A percentile compares a stretch with the other conserved stretches of the same genome.
These are phyloP conservation scores for Drosophila nr. perissopoda DNA, from an alignment of 2,888 invertebrate species.

Conservation along the genomic window DNA sequence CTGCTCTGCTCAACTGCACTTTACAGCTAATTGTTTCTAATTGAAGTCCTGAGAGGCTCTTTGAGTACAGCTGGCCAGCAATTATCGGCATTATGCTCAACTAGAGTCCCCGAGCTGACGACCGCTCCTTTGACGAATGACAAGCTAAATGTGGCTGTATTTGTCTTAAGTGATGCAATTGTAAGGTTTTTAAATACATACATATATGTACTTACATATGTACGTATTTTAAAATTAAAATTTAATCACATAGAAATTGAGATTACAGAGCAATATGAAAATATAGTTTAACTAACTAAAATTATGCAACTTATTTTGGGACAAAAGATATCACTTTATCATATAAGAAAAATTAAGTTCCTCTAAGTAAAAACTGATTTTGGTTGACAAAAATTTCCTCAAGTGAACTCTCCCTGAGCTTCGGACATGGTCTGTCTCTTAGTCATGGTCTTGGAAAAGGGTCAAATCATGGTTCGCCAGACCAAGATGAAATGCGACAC, in stretches of 20 bases:
- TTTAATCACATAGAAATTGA: not conserved
- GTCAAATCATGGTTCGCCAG: not conserved
- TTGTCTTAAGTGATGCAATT: not conserved
- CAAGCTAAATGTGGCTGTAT: not conserved
- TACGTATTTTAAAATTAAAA: not conserved
- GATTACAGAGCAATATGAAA: not conserved
- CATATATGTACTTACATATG: no score
- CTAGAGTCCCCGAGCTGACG: not conserved
- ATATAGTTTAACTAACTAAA: not conserved
- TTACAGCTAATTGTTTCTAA: slow-evolving; percentile 63
- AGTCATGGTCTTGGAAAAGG: not conserved
- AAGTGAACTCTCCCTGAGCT: not conserved
- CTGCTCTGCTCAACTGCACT: slow-evolving; percentile 56
- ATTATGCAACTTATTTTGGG: not conserved
- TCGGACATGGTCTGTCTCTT: not conserved
- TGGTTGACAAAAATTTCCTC: not conserved
- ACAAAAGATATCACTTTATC: not conserved
- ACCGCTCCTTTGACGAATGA: slow-evolving; percentile 1
- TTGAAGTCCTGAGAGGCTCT: slow-evolving; percentile 43
- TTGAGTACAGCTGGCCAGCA: slow-evolving; percentile 26
- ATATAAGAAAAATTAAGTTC: not conserved
- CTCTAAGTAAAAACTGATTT: not conserved
- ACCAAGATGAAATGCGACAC: no score
- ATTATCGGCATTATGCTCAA: slow-evolving; percentile 9
- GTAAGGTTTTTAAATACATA: not conserved